Evolutionary conservation across 2,888 invertebrate genomes (phyloP).

Genomic region (Tetragnatha montana): DNA sequence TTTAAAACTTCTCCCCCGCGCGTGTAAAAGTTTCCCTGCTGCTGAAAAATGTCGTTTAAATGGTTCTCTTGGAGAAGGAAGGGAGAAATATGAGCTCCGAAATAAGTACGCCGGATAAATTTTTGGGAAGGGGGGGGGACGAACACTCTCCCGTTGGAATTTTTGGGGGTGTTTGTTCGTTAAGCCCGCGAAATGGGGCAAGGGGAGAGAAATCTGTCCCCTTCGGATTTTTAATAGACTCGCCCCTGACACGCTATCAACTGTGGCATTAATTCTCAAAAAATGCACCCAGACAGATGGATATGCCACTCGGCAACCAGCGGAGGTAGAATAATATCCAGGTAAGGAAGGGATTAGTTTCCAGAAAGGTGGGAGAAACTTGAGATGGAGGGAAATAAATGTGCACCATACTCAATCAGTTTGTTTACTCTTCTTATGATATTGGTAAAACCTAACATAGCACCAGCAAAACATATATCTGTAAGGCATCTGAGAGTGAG

Average conservation of each 20-base stretch:
- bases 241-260: not conserved
- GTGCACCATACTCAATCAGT: too few species aligned
- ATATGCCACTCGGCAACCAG: too few species aligned
- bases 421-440: too few species aligned
- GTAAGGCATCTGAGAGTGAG: too few species aligned
- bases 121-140: conserved; percentile 7
- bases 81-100: conserved; percentile 47
- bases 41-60: conserved; percentile 68
- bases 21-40: conserved; percentile 61
- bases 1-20: conserved; percentile 60
- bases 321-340: not conserved
- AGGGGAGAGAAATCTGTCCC: not conserved
- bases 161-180: conserved; percentile 21
- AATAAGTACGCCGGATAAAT: conserved; percentile 21
- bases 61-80: conserved; percentile 48
- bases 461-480: too few species aligned
- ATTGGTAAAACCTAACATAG: too few species aligned
- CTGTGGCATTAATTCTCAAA: not conserved
- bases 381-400: too few species aligned
- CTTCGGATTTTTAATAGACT: not conserved
- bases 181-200: not conserved
- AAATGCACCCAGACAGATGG: not conserved
- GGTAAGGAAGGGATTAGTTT: conserved; percentile 3
- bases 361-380: not conserved
- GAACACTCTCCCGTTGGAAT: conserved; percentile 1